Evolutionary conservation across 2,888 invertebrate genomes (phyloP).

Genomic region (Thymelicus acteon): DNA sequence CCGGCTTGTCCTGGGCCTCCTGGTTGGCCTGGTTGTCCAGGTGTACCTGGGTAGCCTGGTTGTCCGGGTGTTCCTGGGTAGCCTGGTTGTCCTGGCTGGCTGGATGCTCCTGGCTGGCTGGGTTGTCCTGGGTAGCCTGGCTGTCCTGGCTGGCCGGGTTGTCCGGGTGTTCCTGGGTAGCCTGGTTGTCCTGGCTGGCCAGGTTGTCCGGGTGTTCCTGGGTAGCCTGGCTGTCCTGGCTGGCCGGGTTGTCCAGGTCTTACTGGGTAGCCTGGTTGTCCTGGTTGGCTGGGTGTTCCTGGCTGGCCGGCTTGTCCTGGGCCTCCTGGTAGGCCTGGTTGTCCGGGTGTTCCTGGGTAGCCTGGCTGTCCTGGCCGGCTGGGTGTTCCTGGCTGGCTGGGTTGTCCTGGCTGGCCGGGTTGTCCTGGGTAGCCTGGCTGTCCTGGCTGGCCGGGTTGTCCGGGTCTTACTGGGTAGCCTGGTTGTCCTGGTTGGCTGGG

Average conservation of each 20-base stretch:
- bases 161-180: conserved; percentile 27
- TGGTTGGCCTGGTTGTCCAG: conserved; percentile 42
- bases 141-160: conserved; percentile 41
- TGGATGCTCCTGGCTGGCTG: conserved; percentile 41
- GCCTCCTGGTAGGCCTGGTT: conserved; percentile 47
- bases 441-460: conserved; percentile 46
- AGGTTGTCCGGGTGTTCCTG: conserved; percentile 48
- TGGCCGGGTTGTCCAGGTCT: conserved; percentile 43
- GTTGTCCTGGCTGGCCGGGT: conserved; percentile 54
- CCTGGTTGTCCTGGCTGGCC: conserved; percentile 44
- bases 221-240: conserved; percentile 48
- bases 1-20: conserved; percentile 46
- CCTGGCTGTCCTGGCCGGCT: conserved; percentile 47
- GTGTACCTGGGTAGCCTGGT: conserved; percentile 20
- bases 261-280: conserved; percentile 45
- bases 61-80: background rate
- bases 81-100: conserved; percentile 56
- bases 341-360: conserved; percentile 45
- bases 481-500: conserved; percentile 47
- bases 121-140: conserved; percentile 42
- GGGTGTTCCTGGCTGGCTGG: conserved; percentile 54
- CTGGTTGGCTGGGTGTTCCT: conserved; percentile 47
- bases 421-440: conserved; percentile 47
- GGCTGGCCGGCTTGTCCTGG: conserved; percentile 45
- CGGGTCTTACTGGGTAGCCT: conserved; percentile 46